A percentile compares a stretch with the other conserved stretches of the same genome.
Evolutionary conservation across 2,797 vertebrate species (phyloP).

Genomic region (Notolepis coatsorum): DNA sequence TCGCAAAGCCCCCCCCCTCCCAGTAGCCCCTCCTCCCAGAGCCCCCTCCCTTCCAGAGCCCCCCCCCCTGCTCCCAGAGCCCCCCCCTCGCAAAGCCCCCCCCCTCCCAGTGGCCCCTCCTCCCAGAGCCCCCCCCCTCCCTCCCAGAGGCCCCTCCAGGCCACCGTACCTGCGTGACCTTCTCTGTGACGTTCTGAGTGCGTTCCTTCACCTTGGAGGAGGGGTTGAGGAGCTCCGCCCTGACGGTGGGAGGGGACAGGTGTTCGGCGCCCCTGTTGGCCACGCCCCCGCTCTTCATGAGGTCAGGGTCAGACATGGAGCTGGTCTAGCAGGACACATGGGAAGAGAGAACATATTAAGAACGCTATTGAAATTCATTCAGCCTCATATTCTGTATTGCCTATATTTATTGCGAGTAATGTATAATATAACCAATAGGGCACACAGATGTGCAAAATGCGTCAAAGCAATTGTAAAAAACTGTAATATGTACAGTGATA

Average conservation of each 20-base stretch:
- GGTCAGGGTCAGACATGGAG: conserved; percentile 84
- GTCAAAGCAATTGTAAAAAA: too few species aligned
- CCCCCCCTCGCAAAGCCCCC: too few species aligned
- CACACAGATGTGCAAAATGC: too few species aligned
- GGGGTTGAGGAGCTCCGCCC: conserved; percentile 90
- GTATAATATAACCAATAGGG: too few species aligned
- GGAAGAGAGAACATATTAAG: conserved; percentile 10
- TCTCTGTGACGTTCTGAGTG: conserved; percentile 94
- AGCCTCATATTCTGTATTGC: too few species aligned
- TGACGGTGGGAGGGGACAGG: conserved; percentile 74
- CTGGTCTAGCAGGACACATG: conserved; percentile 32
- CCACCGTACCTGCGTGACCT: conserved; percentile 92
- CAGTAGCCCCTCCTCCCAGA: not conserved
- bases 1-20: too few species aligned
- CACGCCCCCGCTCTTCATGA: conserved; percentile 84
- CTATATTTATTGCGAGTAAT: too few species aligned
- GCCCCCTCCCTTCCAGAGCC: not conserved
- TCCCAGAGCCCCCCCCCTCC: not conserved
- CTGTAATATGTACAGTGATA: too few species aligned
- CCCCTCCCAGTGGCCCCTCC: too few species aligned
- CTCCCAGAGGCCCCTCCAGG: not conserved
- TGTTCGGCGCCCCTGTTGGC: conserved; percentile 85
- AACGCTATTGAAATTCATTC: too few species aligned
- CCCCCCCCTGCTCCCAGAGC: not conserved
- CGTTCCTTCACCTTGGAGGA: conserved; percentile 92